Evolutionary conservation across 2,113 vertebrate genomes (phyloP).

Genomic region (Trinectes maculatus): DNA sequence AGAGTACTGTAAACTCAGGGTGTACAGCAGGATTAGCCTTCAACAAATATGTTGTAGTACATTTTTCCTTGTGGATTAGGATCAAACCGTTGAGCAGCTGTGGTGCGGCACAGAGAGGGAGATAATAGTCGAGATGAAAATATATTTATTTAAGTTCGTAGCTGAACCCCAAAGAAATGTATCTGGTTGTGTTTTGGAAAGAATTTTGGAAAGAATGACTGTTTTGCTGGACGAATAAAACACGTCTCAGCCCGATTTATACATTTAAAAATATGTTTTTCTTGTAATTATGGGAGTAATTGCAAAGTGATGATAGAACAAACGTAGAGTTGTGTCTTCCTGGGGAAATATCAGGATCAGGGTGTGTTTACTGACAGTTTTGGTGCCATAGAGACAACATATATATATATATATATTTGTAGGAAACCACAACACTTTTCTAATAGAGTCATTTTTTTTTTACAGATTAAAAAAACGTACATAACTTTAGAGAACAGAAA

Average conservation of each 20-base stretch:
- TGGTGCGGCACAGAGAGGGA: constrained; percentile 13
- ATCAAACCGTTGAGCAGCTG: background rate
- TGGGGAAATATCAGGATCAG: background rate
- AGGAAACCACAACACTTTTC: background rate
- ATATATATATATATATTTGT: constrained; percentile 34
- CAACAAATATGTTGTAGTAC: background rate
- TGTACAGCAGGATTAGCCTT: constrained; percentile 14
- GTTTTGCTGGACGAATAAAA: background rate
- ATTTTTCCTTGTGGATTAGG: constrained; percentile 9
- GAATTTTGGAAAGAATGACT: background rate
- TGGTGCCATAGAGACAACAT: constrained; percentile 16
- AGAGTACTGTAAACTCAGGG: constrained; percentile 45
- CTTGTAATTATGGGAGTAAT: background rate
- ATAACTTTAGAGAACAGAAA: constrained; percentile 27
- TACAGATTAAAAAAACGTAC: constrained; percentile 9
- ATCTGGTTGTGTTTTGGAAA: constrained; percentile 14
- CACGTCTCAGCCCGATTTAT: background rate
- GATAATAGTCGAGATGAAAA: constrained; percentile 18
- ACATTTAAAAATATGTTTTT: background rate
- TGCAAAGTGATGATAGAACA: constrained; percentile 2
- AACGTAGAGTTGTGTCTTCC: background rate
- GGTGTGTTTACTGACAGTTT: background rate
- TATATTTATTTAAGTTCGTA: constrained; percentile 1
- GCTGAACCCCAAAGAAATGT: background rate
- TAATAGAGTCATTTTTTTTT: background rate